Evolutionary conservation across 1,140 invertebrate species (phyloP).

Genomic region (Matsumurasca onukii): DNA sequence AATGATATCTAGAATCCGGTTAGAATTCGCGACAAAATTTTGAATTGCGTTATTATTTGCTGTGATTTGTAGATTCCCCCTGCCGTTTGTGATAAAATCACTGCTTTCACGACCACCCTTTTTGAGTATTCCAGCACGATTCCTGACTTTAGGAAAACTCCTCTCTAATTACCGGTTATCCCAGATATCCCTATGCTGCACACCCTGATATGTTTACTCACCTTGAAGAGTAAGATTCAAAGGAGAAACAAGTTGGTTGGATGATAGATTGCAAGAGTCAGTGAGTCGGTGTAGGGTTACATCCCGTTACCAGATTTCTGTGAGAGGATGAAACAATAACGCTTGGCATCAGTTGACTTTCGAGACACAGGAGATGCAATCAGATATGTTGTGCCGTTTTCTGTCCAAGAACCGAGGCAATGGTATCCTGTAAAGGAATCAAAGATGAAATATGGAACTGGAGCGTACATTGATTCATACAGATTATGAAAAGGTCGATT

Average conservation of each 20-base stretch:
- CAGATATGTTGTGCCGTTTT: slow-evolving; percentile 64
- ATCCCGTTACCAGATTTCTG: slow-evolving; percentile 9
- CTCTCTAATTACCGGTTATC: background rate
- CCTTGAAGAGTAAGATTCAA: slow-evolving; percentile 39
- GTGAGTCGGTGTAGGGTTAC: slow-evolving; percentile 34
- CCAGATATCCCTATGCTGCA: background rate
- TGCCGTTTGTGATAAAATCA: background rate
- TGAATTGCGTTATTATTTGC: background rate
- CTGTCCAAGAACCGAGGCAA: slow-evolving; percentile 67
- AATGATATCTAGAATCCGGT: too few relatives aligned
- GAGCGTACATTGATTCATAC: too few relatives aligned
- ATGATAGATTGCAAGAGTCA: slow-evolving; percentile 34
- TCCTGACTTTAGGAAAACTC: background rate
- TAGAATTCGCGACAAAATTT: too few relatives aligned
- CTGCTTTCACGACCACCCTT: background rate
- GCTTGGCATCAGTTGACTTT: slow-evolving; percentile 47
- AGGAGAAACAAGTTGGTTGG: slow-evolving; percentile 29
- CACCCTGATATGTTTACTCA: slow-evolving; percentile 20
- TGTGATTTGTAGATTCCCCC: background rate
- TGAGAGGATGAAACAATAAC: slow-evolving; percentile 49
- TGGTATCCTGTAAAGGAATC: slow-evolving; percentile 56
- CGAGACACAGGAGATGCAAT: slow-evolving; percentile 56
- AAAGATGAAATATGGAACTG: too few relatives aligned
- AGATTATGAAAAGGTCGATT: too few relatives aligned
- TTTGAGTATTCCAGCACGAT: background rate